Percentiles rank a stretch among this genome's conserved stretches.
These are phyloP conservation scores for Cybosia mesomella DNA, from an alignment of 2,888 invertebrate species.

Conservation along the genomic window DNA sequence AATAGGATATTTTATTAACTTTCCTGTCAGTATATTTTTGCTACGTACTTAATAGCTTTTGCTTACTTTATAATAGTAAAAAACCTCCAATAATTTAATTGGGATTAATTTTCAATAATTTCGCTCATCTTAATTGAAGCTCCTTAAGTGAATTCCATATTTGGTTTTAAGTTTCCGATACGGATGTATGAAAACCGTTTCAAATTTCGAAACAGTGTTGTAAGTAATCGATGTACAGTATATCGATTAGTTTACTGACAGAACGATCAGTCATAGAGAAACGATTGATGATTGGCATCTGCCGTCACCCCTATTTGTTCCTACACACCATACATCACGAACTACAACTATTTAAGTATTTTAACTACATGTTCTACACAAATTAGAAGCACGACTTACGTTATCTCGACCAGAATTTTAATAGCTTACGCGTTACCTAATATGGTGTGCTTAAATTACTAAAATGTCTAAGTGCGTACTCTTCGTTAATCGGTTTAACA, in stretches of 20 bases:
- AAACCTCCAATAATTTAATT: too few species aligned
- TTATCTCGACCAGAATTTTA: conserved; percentile 76
- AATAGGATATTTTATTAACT: conserved; percentile 30
- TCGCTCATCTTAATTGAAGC: background rate
- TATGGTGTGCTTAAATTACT: conserved; percentile 51
- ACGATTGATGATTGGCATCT: conserved; percentile 63
- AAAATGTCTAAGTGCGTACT: conserved; percentile 22
- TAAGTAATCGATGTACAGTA: conserved; percentile 56
- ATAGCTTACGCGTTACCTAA: conserved; percentile 57
- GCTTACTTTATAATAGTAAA: background rate
- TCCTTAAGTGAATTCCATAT: conserved; percentile 6
- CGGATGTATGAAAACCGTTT: conserved; percentile 34
- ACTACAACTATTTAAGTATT: conserved; percentile 54
- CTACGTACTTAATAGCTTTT: background rate
- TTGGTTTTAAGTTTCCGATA: conserved; percentile 15
- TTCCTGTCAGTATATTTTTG: background rate
- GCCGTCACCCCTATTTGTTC: conserved; percentile 57
- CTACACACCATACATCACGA: conserved; percentile 64
- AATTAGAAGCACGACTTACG: conserved; percentile 76
- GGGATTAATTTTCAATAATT: background rate
- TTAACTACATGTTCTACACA: conserved; percentile 62
- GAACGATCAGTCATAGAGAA: conserved; percentile 67
- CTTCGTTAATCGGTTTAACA: conserved; percentile 40
- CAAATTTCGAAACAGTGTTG: conserved; percentile 46
- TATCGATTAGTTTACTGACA: conserved; percentile 71